Base-by-base conservation (phyloP, 2,113 vertebrate genomes). In the Microcebus lehilahytsara region DNA sequence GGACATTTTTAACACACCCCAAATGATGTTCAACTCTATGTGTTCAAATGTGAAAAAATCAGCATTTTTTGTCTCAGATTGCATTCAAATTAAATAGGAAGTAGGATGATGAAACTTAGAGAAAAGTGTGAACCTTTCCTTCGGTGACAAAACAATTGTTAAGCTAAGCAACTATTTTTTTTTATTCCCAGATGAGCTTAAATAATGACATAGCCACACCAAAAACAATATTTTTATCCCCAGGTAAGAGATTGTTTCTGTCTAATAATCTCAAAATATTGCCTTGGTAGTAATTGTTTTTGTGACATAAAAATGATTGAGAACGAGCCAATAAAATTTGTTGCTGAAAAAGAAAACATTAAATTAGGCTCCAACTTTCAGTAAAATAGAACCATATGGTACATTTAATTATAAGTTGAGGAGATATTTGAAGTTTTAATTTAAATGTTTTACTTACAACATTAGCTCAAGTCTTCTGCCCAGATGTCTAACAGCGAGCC, bases 301-400 rank as follows among this genome's bases (percentile, higher is more conserved):
- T 95, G 88, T 93, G 97, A 97, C 96, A 96, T 97, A 97, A 98
- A 98, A 97, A 97, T 98, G 97, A 98, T 98, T 96, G 97, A 97
- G 92, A 96, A 96, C 67, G 91, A 94, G 92, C 80, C 77, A 93
- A 85, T 97, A 96, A 97, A 97, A 97, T 96, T 96, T 95, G 96
- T 96, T 97, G 96, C 92, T 97, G 97, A 96, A 97, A 94, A 95
- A 96, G 92, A 95, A 98, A 98, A 97, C 96, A 97, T 98, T 97
- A 95, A 98, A 98, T 98, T 96, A 97, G 89, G 88, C 34, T 83
- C 75, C 37, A 80, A 95, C 93, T 97, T 97, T 91, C 96, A 88
- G 85, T 96, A 95, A 97, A 97, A 97, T 58, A 96, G 90, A 93
- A 86, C 92, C 98, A 98, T 97, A 97, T 98, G 97, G 97, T 93